Conservation (phyloP, 2,113 vertebrate species). For the Phocoena sinus region DNA sequence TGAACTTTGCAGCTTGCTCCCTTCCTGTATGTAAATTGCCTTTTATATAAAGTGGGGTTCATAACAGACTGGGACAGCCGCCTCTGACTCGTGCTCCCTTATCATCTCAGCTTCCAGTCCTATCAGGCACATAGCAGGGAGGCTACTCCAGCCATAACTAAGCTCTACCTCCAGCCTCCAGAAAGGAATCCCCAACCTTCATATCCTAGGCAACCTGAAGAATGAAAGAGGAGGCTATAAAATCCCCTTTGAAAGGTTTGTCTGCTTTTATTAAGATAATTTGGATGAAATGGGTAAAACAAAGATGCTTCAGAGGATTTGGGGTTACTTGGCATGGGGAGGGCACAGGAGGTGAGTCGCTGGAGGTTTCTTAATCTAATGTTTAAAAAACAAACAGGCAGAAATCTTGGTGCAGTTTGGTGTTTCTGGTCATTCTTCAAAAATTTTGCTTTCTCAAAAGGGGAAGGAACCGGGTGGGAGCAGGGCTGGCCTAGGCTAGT, state of each 20-base stretch:
- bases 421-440: not conserved
- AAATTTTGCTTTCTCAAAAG: not conserved
- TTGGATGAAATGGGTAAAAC: not conserved
- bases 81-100: constrained; percentile 23
- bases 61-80: constrained; percentile 52
- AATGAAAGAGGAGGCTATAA: constrained; percentile 81
- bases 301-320: not conserved
- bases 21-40: constrained; percentile 79
- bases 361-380: not conserved
- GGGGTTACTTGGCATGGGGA: not conserved
- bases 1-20: constrained; percentile 79
- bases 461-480: not conserved
- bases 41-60: constrained; percentile 69
- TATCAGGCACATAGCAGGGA: constrained; percentile 34
- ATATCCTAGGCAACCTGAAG: not conserved
- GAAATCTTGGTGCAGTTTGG: not conserved
- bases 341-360: not conserved
- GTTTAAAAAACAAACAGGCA: constrained; percentile 19
- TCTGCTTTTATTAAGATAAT: constrained; percentile 36
- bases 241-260: constrained; percentile 83
- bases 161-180: constrained; percentile 5
- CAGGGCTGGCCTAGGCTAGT: no score
- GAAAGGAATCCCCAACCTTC: not conserved
- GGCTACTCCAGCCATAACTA: not conserved
- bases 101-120: constrained; percentile 60